Percentiles rank a stretch among this genome's conserved stretches.
These are phyloP conservation scores for Lithophane socia DNA, from an alignment of 2,888 invertebrate genomes.

Conservation along the genomic window DNA sequence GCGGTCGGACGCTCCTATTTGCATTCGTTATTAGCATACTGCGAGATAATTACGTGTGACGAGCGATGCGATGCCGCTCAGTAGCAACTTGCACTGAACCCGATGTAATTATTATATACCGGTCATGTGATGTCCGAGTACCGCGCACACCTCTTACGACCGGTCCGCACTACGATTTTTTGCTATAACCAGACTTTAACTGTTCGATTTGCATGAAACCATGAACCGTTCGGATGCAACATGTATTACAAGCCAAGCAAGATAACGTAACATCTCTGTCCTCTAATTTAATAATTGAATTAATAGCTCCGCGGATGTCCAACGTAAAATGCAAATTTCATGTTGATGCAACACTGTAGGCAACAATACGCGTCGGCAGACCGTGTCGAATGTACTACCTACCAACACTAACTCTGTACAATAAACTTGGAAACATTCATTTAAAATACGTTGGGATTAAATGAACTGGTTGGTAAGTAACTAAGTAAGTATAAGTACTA, in stretches of 20 bases:
- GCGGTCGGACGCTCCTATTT: constrained; percentile 79
- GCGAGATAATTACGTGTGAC: constrained; percentile 87
- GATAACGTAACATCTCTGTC: constrained; percentile 68
- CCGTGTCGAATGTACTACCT: constrained; percentile 81
- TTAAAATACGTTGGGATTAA: constrained; percentile 69
- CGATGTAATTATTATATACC: constrained; percentile 78
- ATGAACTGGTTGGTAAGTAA: constrained; percentile 26
- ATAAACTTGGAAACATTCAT: constrained; percentile 79
- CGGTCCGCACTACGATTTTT: constrained; percentile 57
- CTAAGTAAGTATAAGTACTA: constrained; percentile 21
- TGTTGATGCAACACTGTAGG: constrained; percentile 81
- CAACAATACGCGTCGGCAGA: constrained; percentile 81
- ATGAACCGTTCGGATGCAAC: constrained; percentile 66
- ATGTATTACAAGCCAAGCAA: constrained; percentile 57
- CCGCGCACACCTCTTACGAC: constrained; percentile 51
- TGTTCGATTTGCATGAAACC: constrained; percentile 72
- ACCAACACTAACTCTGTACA: constrained; percentile 73
- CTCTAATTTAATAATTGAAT: constrained; percentile 82
- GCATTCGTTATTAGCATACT: constrained; percentile 87
- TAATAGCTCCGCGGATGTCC: constrained; percentile 81
- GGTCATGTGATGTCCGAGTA: constrained; percentile 72
- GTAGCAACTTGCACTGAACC: constrained; percentile 73
- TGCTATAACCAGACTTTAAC: constrained; percentile 62
- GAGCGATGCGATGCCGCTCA: constrained; percentile 75
- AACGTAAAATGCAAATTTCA: constrained; percentile 87